Percentiles rank a stretch among this genome's conserved stretches.
phyloP scores from a whole-genome alignment of 2,888 invertebrate species.

The Drosophila histrio region DNA sequence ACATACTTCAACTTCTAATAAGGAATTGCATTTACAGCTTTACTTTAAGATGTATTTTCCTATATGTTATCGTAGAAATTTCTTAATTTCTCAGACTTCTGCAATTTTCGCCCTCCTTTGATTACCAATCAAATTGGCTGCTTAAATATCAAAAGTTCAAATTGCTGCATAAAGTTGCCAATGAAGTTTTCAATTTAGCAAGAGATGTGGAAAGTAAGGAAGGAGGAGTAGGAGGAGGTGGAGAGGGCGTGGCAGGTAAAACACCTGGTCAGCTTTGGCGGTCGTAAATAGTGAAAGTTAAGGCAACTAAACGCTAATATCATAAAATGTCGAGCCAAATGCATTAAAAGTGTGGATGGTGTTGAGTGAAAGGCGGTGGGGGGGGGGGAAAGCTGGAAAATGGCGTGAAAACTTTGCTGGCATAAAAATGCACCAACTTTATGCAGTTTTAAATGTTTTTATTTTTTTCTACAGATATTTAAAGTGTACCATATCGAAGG shows the following conservation, averaged over 20 bases:
- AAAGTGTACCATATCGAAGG: constrained; percentile 50
- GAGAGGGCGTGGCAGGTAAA: neutral
- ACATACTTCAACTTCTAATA: too few species aligned
- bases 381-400: neutral
- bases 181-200: constrained; percentile 45
- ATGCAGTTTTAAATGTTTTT: constrained; percentile 60
- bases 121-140: constrained; percentile 31
- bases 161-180: constrained; percentile 36
- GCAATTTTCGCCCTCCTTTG: constrained; percentile 1
- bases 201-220: neutral
- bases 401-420: constrained; percentile 41
- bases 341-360: constrained; percentile 41
- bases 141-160: constrained; percentile 50
- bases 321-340: constrained; percentile 52
- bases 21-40: neutral
- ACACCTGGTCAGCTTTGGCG: constrained; percentile 57
- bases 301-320: constrained; percentile 67
- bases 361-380: constrained; percentile 1
- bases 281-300: constrained; percentile 68
- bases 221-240: neutral
- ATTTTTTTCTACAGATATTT: constrained; percentile 54
- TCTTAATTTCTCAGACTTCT: neutral
- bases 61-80: neutral
- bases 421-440: constrained; percentile 51
- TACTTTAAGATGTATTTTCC: neutral